Base-by-base conservation (phyloP, 2,888 invertebrate genomes). In the Conops quadrifasciatus region DNA sequence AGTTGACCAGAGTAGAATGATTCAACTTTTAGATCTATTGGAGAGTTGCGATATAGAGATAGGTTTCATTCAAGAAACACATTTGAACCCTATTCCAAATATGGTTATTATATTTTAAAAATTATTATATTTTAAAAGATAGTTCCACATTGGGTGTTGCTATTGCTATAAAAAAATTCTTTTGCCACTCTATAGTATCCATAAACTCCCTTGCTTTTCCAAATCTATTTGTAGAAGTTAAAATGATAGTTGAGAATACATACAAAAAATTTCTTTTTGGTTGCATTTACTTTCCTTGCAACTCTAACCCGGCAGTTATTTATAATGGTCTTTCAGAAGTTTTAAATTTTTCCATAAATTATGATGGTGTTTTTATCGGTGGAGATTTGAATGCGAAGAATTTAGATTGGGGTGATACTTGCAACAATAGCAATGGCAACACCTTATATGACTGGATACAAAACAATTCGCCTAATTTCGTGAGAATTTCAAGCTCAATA, bases 371-470 rank as follows among this genome's bases (percentile, higher is more conserved):
- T 1, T 21, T 64, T 24, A 47, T 49, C 11, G 64, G 47, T 7
- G 64, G 64, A 11, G 64, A 64, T 28, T 26, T 64, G 9, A 49
- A 64, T 28, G 49, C 49, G 1, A 49, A n/a, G 7, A 47, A 49
- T 19, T 13, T 26, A 0, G 49, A 11, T 2, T 64, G 64, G 64
- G 49, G 28, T 4, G 64, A 64, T 11, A 21, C 16, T 2, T 0
- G 4, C 7, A 43, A 69, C 1, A 72, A 69, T 21, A 15, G 15
- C 24, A 72, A 72, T 36, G 72, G 69, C 3, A 72, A 56, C 49
- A 2, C 11, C 2, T n/a, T 66, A 9, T 13, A 30, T 2, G 19
- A n/a, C 0, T 72, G 69, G 66, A 3, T 69, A 2, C 53, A 60
- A 47, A 30, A 47, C 13, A 47, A 64, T 60, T 5, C 24, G 1